Percentiles rank a stretch among this genome's conserved stretches.
phyloP scores from a whole-genome alignment of 2,113 vertebrate species.

The Odontesthes bonariensis region DNA sequence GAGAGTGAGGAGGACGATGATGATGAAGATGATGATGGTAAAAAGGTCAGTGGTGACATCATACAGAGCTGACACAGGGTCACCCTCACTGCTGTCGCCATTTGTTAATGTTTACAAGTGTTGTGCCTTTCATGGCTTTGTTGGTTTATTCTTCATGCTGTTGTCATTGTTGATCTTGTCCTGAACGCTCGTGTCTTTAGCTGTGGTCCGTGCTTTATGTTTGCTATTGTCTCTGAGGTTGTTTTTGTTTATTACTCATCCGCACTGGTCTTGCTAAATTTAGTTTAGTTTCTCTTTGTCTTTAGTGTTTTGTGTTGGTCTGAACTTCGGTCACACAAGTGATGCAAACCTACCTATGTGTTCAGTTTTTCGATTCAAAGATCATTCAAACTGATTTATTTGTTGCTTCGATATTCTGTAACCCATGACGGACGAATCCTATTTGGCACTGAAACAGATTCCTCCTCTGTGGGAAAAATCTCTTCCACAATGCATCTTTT shows the following conservation, averaged over 20 bases:
- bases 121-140: slow-evolving; percentile 16
- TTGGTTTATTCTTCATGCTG: slow-evolving; percentile 12
- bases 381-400: neutral
- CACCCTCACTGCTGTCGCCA: slow-evolving; percentile 36
- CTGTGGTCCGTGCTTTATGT: neutral
- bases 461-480: neutral
- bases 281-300: neutral
- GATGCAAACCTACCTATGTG: neutral
- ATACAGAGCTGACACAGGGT: slow-evolving; percentile 19
- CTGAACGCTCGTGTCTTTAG: neutral
- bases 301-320: neutral
- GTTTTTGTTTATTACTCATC: slow-evolving; percentile 17
- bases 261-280: neutral
- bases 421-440: neutral
- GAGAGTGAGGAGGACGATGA: slow-evolving; percentile 82
- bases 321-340: neutral
- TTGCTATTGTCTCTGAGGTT: neutral
- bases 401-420: too few species aligned
- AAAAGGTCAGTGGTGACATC: slow-evolving; percentile 93
- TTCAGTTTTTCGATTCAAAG: neutral
- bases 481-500: neutral
- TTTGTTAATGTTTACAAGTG: slow-evolving; percentile 35
- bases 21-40: slow-evolving; percentile 85
- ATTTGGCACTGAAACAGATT: neutral
- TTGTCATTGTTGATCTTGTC: slow-evolving; percentile 10